Conservation (phyloP, 2,797 vertebrate species). For the Crypturellus tataupa region DNA sequence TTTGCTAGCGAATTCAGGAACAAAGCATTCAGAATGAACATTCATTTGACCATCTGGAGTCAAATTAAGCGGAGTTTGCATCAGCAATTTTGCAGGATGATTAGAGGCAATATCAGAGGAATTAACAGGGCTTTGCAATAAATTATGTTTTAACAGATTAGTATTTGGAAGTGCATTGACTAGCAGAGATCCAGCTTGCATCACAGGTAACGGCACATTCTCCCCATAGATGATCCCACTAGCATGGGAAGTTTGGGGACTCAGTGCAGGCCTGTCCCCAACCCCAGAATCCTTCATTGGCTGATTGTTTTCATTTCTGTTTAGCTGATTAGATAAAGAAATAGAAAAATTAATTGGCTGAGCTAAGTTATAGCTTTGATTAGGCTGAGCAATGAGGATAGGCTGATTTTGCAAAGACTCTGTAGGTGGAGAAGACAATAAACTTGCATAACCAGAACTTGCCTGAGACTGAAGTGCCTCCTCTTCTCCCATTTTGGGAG, state of each 20-base stretch:
- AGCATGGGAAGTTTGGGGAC: conserved; percentile 49
- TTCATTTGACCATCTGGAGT: conserved; percentile 79
- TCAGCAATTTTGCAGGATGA: conserved; percentile 64
- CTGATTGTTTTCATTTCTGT: conserved; percentile 81
- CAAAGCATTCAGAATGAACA: conserved; percentile 62
- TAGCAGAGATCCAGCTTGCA: conserved; percentile 59
- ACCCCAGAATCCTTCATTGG: conserved; percentile 68
- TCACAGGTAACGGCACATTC: conserved; percentile 13
- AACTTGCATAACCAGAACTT: conserved; percentile 91
- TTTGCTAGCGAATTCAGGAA: conserved; percentile 69
- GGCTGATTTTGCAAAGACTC: conserved; percentile 89
- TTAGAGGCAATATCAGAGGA: conserved; percentile 68
- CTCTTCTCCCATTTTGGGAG: conserved; percentile 90
- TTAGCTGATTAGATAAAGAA: conserved; percentile 76
- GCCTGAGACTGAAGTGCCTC: conserved; percentile 85
- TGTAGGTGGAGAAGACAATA: conserved; percentile 86
- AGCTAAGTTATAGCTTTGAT: conserved; percentile 88
- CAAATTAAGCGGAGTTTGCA: conserved; percentile 82
- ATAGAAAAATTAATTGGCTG: conserved; percentile 80
- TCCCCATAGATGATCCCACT: conserved; percentile 75
- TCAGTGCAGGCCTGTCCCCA: conserved; percentile 57
- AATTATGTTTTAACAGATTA: conserved; percentile 78
- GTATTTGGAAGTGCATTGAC: conserved; percentile 65
- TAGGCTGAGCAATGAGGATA: conserved; percentile 91
- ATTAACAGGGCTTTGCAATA: conserved; percentile 67